phyloP scores from a whole-genome alignment of 2,888 invertebrate species.

The Ectemnius continuus region DNA sequence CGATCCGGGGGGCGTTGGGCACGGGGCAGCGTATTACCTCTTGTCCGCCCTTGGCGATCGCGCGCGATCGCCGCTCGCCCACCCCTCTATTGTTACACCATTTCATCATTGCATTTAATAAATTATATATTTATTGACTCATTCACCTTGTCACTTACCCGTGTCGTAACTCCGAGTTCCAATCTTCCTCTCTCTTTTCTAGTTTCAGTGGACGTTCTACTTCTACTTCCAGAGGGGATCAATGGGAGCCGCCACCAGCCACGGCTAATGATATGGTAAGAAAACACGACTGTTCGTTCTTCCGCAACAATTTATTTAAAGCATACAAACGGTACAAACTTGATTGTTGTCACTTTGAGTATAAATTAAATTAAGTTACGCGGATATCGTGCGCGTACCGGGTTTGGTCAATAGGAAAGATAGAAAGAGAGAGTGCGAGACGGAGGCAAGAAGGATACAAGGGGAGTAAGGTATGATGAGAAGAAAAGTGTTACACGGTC shows the following conservation, averaged over 20 bases:
- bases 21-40: slow-evolving; percentile 58
- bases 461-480: slow-evolving; percentile 19
- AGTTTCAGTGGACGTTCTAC: slow-evolving; percentile 14
- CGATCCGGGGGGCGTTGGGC: slow-evolving; percentile 71
- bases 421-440: slow-evolving; percentile 24
- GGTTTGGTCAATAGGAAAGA: slow-evolving; percentile 15
- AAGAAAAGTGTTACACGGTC: slow-evolving; percentile 3
- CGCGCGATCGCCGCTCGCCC: slow-evolving; percentile 56
- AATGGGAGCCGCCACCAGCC: neutral
- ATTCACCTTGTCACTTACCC: slow-evolving; percentile 66
- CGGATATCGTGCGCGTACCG: slow-evolving; percentile 50
- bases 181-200: slow-evolving; percentile 16
- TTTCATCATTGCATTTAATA: slow-evolving; percentile 79
- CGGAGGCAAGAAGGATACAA: slow-evolving; percentile 19
- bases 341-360: slow-evolving; percentile 72
- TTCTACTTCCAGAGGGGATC: neutral
- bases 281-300: slow-evolving; percentile 40
- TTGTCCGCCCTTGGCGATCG: slow-evolving; percentile 61
- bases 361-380: slow-evolving; percentile 72
- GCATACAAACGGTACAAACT: slow-evolving; percentile 78
- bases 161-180: slow-evolving; percentile 10
- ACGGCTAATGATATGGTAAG: slow-evolving; percentile 20
- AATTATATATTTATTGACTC: slow-evolving; percentile 78
- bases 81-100: slow-evolving; percentile 76
- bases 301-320: slow-evolving; percentile 77